Evolutionary conservation across 2,888 invertebrate genomes (phyloP).

Genomic region (Eupithecia subumbrata): DNA sequence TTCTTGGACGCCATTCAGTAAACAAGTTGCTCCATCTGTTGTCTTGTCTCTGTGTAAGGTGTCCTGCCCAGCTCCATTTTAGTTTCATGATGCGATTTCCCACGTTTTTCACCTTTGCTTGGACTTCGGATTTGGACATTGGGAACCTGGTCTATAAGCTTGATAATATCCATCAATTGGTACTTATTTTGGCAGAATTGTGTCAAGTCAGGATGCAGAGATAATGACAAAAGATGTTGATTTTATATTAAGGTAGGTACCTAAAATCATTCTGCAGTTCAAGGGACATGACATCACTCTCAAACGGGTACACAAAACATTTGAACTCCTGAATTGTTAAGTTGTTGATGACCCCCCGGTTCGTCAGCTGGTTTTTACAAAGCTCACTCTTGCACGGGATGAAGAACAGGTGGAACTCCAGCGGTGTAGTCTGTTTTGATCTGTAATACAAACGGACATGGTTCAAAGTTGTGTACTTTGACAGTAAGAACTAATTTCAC

Average conservation of each 20-base stretch:
- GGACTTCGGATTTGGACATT: too few species aligned
- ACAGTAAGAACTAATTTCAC: neutral
- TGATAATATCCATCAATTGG: too few species aligned
- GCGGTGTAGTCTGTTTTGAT: conserved; percentile 67
- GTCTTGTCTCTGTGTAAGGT: too few species aligned
- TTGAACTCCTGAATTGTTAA: conserved; percentile 92
- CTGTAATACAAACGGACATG: conserved; percentile 48
- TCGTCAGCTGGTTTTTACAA: conserved; percentile 93
- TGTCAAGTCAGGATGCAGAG: too few species aligned
- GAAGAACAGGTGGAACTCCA: conserved; percentile 94
- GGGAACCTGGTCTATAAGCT: too few species aligned
- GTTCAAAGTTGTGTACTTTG: neutral
- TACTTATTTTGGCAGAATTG: too few species aligned
- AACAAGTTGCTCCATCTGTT: too few species aligned
- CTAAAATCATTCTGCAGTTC: conserved; percentile 92
- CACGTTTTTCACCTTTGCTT: too few species aligned
- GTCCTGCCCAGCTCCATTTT: too few species aligned
- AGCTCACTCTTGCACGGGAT: conserved; percentile 94
- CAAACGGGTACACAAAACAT: conserved; percentile 95
- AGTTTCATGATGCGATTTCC: too few species aligned
- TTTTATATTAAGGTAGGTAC: conserved; percentile 65
- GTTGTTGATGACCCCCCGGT: conserved; percentile 91
- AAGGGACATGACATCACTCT: conserved; percentile 96
- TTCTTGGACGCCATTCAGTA: too few species aligned
- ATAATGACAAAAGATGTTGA: too few species aligned